A percentile compares a stretch with the other conserved stretches of the same genome.
Evolutionary conservation across 1,140 invertebrate genomes (phyloP).

Genomic region (Drosophila setifemur): DNA sequence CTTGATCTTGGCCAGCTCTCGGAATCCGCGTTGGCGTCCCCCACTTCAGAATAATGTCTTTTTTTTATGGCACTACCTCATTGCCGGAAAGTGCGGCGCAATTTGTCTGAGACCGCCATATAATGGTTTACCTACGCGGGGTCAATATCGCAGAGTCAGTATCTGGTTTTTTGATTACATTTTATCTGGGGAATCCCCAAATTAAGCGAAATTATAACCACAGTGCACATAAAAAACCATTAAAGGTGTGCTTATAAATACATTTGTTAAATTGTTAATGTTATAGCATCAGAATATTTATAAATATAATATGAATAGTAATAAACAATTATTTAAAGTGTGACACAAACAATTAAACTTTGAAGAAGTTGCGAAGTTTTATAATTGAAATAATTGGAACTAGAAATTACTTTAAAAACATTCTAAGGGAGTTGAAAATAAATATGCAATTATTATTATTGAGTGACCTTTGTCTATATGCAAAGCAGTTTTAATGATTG

Average conservation of each 20-base stretch:
- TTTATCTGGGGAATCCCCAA: constrained; percentile 12
- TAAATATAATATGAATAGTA: too few relatives aligned
- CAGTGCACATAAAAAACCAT: background rate
- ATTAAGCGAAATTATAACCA: background rate
- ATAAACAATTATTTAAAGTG: too few relatives aligned
- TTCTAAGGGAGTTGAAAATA: too few relatives aligned
- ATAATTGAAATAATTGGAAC: too few relatives aligned
- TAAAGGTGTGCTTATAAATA: constrained; percentile 9
- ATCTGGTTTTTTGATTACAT: constrained; percentile 7
- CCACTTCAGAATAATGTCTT: constrained; percentile 26
- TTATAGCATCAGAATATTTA: too few relatives aligned
- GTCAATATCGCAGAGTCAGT: constrained; percentile 4
- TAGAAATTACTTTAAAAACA: too few relatives aligned
- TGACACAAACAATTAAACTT: too few relatives aligned
- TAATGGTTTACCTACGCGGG: constrained; percentile 15
- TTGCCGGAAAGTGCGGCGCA: constrained; percentile 10
- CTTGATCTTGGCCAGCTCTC: constrained; percentile 33
- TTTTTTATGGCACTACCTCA: constrained; percentile 23
- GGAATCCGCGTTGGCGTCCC: background rate
- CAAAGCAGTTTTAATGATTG: too few relatives aligned
- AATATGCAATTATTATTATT: too few relatives aligned
- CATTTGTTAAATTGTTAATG: too few relatives aligned
- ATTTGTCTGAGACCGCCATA: constrained; percentile 12
- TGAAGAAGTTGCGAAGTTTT: too few relatives aligned
- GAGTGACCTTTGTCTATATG: too few relatives aligned